Conservation (phyloP, 2,888 invertebrate genomes). For the Heliconius sara region DNA sequence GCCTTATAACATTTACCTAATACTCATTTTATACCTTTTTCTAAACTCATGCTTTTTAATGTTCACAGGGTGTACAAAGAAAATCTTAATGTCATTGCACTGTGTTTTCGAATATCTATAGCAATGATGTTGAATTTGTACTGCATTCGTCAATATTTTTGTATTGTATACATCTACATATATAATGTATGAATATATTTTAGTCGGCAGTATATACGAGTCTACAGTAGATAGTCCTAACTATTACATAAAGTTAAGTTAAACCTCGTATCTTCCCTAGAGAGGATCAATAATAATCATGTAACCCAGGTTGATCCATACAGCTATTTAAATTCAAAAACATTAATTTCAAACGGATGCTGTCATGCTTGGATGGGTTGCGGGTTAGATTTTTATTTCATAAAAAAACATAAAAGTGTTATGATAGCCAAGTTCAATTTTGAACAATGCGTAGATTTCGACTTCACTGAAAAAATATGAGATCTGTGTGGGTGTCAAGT, state of each 20-base stretch:
- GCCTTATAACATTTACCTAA: too few species aligned
- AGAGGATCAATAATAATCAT: background rate
- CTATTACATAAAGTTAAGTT: slow-evolving; percentile 7
- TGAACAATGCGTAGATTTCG: too few species aligned
- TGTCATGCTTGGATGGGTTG: too few species aligned
- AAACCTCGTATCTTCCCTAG: background rate
- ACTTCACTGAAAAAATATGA: too few species aligned
- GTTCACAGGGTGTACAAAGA: too few species aligned
- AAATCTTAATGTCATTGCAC: background rate
- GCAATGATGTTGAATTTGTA: background rate
- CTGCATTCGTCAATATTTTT: background rate
- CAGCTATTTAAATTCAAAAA: background rate
- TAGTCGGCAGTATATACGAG: background rate
- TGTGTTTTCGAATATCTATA: background rate
- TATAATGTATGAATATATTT: background rate
- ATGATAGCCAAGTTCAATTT: too few species aligned
- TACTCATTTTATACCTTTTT: too few species aligned
- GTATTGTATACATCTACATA: background rate
- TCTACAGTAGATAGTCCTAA: background rate
- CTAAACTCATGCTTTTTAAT: too few species aligned
- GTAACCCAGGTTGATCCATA: background rate
- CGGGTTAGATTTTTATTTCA: too few species aligned
- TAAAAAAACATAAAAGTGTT: too few species aligned
- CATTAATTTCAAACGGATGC: background rate
- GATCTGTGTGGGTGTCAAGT: too few species aligned